Evolutionary conservation across 2,113 vertebrate species (phyloP), one percentile per base, ranked within the genome.

Genomic region (Oryzias curvinotus): DNA sequence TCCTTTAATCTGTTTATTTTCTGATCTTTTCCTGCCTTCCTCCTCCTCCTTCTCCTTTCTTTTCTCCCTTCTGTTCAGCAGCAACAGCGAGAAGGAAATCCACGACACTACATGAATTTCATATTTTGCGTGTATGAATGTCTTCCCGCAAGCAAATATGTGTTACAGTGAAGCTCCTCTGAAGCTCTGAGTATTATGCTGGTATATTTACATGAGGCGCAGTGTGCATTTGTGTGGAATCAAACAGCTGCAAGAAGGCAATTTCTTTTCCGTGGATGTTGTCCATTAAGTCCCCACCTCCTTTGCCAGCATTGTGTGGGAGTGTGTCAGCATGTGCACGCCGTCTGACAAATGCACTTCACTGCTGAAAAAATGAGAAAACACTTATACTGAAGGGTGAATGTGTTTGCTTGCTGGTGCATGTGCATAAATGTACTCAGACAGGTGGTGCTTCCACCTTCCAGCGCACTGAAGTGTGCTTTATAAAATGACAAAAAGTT

Each of bases 401-500:
- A 69, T 71, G 65, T 75, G 51, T 70, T 58, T 73, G 63, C 68
- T 52, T 70, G 52, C 41, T 65, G 50, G 41, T 43, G 51, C 36
- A 41, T 74, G 52, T 50, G 57, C 44, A 50, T 50, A 69, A 50
- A 62, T 62, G 51, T 26, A 55, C 30, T 44, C 52, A 62, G 57
- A 62, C 67, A 69, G 51, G 57, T 49, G 54, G 43, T 75, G 62
- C 64, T n/a, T n/a, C n/a, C n/a, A n/a, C n/a, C n/a, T 67, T 60
- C 45, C 52, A 68, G 63, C 58, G 58, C 68, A 70, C 17, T 73
- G 65, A 67, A 18, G 26, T 63, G 65, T 62, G 64, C 67, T 64
- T 73, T 61, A 68, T 81, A 68, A 84, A 77, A 55, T 60, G 73
- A 59, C 68, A 65, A 4, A n/a, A 44, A 52, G 47, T 66, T 77